Evolutionary conservation across 2,797 vertebrate species (phyloP), one percentile per base, ranked within the genome.

Genomic region (Naso thynnoides): DNA sequence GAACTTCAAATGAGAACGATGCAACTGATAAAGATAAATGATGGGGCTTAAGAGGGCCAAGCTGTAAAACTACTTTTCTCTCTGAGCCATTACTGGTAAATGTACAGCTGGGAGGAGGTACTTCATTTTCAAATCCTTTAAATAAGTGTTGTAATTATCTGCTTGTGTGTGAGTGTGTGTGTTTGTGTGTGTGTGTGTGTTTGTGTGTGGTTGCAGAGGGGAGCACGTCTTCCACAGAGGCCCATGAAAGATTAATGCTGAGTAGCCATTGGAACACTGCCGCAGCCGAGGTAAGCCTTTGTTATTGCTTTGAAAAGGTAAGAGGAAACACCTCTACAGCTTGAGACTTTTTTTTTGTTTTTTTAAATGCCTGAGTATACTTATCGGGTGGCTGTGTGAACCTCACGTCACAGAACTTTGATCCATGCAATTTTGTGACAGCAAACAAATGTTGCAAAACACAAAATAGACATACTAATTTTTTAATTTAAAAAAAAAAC

Each of bases 231-330:
- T 65, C 71, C 83, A 84, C 79, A 55, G 75, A 81, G 69, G 73
- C 70, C 81, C 84, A 79, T 86, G 82, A 91, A 90, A 90, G 85
- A 91, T 90, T 90, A 84, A 91, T 90, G 74, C 77, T 49, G 67
- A 80, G 81, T 81, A 80, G 45, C 73, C 55, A 62, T 75, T 73
- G 77, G 52, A 83, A 67, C 75, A 9, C 21, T 49, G 75, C 75
- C n/a, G 57, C 63, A 73, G 70, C 76, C 33, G 36, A 70, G 44
- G 54, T 39, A 60, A 84, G 77, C 49, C 60, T 77, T 69, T 85
- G 21, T 79, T 87, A 52, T 79, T 73, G 56, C 64, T 24, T 52
- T 19, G 19, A 5, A 61, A 67, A 69, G 56, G 16, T 29, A 60
- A 48, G 36, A 53, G 45, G 73, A 60, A 82, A 68, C 62, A 73